Evolutionary conservation across 1,140 invertebrate genomes (phyloP), one percentile per base, ranked within the genome.

Genomic region (Solen grandis): DNA sequence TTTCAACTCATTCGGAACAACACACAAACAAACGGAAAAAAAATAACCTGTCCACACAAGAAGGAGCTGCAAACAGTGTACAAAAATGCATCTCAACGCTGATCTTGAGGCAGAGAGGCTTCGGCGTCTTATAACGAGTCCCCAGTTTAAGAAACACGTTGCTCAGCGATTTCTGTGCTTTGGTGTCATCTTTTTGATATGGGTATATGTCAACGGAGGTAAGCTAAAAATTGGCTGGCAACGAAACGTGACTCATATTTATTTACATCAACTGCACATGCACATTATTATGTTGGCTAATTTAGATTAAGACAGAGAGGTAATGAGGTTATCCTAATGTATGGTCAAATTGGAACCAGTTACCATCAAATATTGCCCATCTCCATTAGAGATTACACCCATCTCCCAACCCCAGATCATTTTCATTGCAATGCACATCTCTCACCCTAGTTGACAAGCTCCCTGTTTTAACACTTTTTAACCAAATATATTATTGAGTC

Each of bases 161-260:
- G 33, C 75, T 14, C 38, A 33, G 35, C 59, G 75, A 69, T 55
- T 36, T 46, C 19, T 59, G 16, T 70, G 69, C 22, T 35, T 82
- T 22, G 52, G 55, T 35, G 35, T 85, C 14, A 36, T 74, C 14
- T 36, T 85, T 25, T 57, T 85, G 36, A 29, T 85, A 3, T 85
- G 80, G 79, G 41, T 85, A 5, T 81, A 82, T 33, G 35, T 82
- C 31, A 85, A 85, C 25, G 83, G 83, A 82, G 83, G 83, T 85
- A 35, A 25, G 66, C 65, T 38, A 33, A 38, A n/a, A n/a, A 5
- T 27, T n/a, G 14, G 10, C 36, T 70, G n/a, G n/a, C n/a, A n/a
- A n/a, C n/a, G n/a, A n/a, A n/a, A n/a, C n/a, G n/a, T n/a, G n/a
- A n/a, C n/a, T n/a, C n/a, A n/a, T n/a, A n/a, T n/a, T n/a, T n/a